phyloP scores from a whole-genome alignment of 2,113 vertebrate species.

The Cromileptes altivelis region DNA sequence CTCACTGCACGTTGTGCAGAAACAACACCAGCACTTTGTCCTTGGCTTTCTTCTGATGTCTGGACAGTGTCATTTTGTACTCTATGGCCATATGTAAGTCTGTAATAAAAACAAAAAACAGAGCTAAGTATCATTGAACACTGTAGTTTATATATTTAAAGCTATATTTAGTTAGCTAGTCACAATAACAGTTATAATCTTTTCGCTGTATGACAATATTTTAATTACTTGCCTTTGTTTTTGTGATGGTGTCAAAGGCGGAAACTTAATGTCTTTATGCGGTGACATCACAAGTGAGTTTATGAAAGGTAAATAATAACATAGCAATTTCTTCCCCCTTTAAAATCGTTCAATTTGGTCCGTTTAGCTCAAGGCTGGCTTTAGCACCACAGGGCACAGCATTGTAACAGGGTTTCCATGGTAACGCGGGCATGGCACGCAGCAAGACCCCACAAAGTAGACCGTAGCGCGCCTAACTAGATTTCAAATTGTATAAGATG shows the following conservation, averaged over 20 bases:
- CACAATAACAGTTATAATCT: background rate
- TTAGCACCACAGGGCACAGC: background rate
- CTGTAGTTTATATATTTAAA: background rate
- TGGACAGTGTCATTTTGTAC: background rate
- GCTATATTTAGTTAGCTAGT: too few species aligned
- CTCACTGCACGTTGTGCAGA: background rate
- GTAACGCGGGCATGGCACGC: conserved; percentile 58
- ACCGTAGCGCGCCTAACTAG: conserved; percentile 56
- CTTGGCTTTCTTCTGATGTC: background rate
- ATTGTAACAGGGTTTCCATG: conserved; percentile 72
- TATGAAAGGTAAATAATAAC: background rate
- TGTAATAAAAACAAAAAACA: conserved; percentile 19
- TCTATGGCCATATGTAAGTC: background rate
- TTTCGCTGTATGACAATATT: background rate
- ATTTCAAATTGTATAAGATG: conserved; percentile 15
- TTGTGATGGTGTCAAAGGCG: conserved; percentile 52
- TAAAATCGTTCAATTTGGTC: background rate
- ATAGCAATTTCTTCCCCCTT: background rate
- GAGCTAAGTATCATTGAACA: background rate
- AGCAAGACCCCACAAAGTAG: conserved; percentile 54
- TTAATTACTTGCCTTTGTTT: conserved; percentile 63
- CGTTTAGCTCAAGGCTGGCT: background rate
- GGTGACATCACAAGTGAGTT: conserved; percentile 60
- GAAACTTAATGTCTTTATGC: conserved; percentile 56
- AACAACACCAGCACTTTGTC: background rate